Evolutionary conservation across 1,140 invertebrate species (phyloP).

Genomic region (Calosoma granatense): DNA sequence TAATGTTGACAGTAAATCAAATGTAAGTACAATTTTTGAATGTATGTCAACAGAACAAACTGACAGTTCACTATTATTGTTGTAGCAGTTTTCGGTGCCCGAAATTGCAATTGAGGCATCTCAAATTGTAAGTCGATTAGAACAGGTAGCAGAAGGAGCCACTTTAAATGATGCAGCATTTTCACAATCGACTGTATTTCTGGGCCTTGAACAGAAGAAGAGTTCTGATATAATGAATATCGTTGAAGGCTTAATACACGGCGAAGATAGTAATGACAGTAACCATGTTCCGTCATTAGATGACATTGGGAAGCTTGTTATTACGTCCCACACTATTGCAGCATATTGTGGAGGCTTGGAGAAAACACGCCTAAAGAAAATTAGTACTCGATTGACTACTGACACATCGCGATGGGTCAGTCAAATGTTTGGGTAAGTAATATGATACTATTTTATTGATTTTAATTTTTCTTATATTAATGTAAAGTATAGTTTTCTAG

Average conservation of each 20-base stretch:
- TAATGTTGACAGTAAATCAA: not conserved
- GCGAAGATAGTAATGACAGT: conserved; percentile 38
- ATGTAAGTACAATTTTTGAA: not conserved
- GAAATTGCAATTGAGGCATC: conserved; percentile 35
- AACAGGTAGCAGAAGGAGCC: conserved; percentile 29
- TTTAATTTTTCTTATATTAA: conserved; percentile 4
- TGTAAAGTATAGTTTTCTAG: conserved; percentile 30
- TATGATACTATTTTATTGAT: not conserved
- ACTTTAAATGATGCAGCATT: conserved; percentile 19
- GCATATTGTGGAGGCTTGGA: conserved; percentile 64
- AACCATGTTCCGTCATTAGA: conserved; percentile 42
- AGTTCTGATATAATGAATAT: conserved; percentile 29
- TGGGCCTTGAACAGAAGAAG: conserved; percentile 28
- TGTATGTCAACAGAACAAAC: not conserved
- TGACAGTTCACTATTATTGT: not conserved
- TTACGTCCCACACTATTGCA: conserved; percentile 62
- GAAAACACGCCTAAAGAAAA: conserved; percentile 52
- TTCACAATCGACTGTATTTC: conserved; percentile 25
- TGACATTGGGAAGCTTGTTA: conserved; percentile 50
- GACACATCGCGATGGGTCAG: conserved; percentile 70
- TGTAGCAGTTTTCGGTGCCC: conserved; percentile 16
- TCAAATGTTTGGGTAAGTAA: conserved; percentile 61
- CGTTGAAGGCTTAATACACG: conserved; percentile 31
- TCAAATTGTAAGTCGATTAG: conserved; percentile 32
- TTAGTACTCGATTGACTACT: conserved; percentile 58